A percentile compares a stretch with the other conserved stretches of the same genome.
phyloP scores from a whole-genome alignment of 2,888 invertebrate genomes.

The Phaedon cochleariae region DNA sequence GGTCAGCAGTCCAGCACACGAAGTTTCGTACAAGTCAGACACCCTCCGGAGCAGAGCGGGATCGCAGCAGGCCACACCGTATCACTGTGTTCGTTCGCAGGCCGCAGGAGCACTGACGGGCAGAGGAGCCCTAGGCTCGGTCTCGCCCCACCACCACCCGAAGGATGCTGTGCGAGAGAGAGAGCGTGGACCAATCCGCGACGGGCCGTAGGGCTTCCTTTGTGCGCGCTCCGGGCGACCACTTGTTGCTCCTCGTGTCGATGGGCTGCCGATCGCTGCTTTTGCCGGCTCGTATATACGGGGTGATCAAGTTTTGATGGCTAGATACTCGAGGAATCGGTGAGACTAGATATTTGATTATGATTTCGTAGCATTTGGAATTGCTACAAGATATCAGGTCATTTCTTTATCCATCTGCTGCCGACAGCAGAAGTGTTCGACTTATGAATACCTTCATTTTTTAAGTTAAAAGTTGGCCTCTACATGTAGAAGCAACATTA shows the following conservation, averaged over 20 bases:
- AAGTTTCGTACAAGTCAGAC: conserved; percentile 16
- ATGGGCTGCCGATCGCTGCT: too few relatives aligned
- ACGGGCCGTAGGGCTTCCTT: conserved; percentile 49
- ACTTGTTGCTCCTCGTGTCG: conserved; percentile 48
- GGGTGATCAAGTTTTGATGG: too few relatives aligned
- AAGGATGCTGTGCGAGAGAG: conserved; percentile 52
- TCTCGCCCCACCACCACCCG: conserved; percentile 46
- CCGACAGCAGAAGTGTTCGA: too few relatives aligned
- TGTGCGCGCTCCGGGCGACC: conserved; percentile 51
- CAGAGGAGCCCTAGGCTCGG: conserved; percentile 50
- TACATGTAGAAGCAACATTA: too few relatives aligned
- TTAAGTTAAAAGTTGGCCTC: too few relatives aligned
- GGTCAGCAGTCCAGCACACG: conserved; percentile 32
- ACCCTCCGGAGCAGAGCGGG: neutral
- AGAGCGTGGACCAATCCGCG: conserved; percentile 59
- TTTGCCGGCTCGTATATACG: too few relatives aligned
- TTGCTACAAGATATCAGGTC: too few relatives aligned
- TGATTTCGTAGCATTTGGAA: too few relatives aligned
- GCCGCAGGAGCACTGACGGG: conserved; percentile 60
- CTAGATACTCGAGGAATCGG: too few relatives aligned
- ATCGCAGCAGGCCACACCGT: conserved; percentile 18
- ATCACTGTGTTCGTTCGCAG: conserved; percentile 44
- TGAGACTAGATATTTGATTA: too few relatives aligned
- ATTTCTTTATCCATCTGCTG: too few relatives aligned
- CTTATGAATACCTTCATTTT: too few relatives aligned